Conservation (phyloP, 2,113 vertebrate species). For the Acrocephalus arundinaceus region DNA sequence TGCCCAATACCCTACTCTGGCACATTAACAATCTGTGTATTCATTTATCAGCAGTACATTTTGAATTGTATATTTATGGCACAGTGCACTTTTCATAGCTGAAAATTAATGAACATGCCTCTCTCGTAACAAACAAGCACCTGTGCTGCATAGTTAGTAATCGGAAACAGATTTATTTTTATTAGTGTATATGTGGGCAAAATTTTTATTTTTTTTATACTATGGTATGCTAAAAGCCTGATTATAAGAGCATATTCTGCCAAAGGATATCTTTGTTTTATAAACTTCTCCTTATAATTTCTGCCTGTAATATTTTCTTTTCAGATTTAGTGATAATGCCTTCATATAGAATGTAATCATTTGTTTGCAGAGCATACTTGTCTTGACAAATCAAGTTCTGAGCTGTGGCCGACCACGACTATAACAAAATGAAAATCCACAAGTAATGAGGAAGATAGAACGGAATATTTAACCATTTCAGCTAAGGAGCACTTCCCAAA, state of each 20-base stretch:
- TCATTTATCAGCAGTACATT: constrained; percentile 98
- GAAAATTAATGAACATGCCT: constrained; percentile 99
- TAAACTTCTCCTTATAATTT: constrained; percentile 66
- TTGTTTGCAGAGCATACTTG: constrained; percentile 68
- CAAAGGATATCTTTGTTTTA: constrained; percentile 63
- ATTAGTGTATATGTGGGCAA: constrained; percentile 95
- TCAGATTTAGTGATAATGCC: constrained; percentile 67
- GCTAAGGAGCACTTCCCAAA: not conserved
- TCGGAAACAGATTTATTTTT: constrained; percentile 99
- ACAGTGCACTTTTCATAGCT: constrained; percentile 98
- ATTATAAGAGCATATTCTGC: constrained; percentile 52
- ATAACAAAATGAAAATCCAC: constrained; percentile 44
- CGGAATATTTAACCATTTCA: constrained; percentile 24
- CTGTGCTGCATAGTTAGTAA: constrained; percentile 99
- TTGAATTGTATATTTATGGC: constrained; percentile 98
- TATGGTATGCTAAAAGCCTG: constrained; percentile 59
- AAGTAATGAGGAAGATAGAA: constrained; percentile 44
- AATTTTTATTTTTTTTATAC: constrained; percentile 79
- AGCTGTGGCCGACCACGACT: constrained; percentile 23
- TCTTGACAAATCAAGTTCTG: constrained; percentile 65
- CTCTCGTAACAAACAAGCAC: constrained; percentile 99
- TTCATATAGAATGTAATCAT: constrained; percentile 64
- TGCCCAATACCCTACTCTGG: constrained; percentile 91
- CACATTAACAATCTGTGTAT: constrained; percentile 98
- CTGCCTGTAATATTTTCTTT: constrained; percentile 53